Conservation (phyloP, 92 coral and sea anemone genomes). For the Epizoanthus stellaris region DNA sequence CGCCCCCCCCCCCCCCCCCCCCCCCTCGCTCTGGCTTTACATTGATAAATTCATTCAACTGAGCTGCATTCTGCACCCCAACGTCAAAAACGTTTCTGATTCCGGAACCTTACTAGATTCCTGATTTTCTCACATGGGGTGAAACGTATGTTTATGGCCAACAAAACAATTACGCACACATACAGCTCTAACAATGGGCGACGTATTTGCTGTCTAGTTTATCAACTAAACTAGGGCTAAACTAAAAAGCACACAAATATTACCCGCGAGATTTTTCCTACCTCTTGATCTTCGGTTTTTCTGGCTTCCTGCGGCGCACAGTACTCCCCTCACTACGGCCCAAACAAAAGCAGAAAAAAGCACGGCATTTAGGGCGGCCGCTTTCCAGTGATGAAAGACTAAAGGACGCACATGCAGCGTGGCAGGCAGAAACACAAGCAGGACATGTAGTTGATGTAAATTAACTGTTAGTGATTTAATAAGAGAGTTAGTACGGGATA, state of each 20-base stretch:
- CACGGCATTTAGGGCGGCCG: slow-evolving; percentile 61
- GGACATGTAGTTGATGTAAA: slow-evolving; percentile 18
- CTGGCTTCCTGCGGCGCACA: slow-evolving; percentile 91
- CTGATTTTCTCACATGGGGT: too few relatives aligned
- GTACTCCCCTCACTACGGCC: slow-evolving; percentile 81
- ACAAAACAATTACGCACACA: neutral
- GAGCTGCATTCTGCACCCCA: too few relatives aligned
- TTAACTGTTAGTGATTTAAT: slow-evolving; percentile 36
- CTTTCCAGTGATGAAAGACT: slow-evolving; percentile 66
- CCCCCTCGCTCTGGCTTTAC: too few relatives aligned
- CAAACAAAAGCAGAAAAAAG: slow-evolving; percentile 72
- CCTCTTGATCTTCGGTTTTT: slow-evolving; percentile 73
- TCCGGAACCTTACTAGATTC: too few relatives aligned
- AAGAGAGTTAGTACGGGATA: neutral
- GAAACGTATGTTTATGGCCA: neutral
- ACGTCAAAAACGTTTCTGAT: too few relatives aligned
- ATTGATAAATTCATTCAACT: too few relatives aligned
- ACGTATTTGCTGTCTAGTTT: too few relatives aligned
- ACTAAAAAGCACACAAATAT: too few relatives aligned
- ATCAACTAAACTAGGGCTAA: too few relatives aligned
- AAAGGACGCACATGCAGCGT: slow-evolving; percentile 39
- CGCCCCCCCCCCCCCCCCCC: too few relatives aligned
- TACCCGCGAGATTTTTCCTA: slow-evolving; percentile 1
- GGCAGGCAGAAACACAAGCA: slow-evolving; percentile 60
- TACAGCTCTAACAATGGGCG: too few relatives aligned